These are phyloP conservation scores for Tuta absoluta DNA, from an alignment of 2,888 invertebrate species.

Conservation along the genomic window DNA sequence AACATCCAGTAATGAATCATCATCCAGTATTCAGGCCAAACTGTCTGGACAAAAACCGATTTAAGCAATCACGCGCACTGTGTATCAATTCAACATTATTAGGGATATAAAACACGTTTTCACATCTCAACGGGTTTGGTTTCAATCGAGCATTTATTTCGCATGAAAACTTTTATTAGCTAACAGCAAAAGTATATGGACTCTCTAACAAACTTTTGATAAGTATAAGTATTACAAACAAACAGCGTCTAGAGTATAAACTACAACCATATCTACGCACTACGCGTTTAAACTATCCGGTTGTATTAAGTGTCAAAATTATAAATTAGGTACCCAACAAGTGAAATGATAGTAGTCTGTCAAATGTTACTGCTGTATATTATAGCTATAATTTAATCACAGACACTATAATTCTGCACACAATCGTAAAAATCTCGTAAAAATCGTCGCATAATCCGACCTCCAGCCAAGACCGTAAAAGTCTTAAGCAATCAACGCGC, in stretches of 20 bases:
- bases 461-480: conserved; percentile 11
- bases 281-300: no score
- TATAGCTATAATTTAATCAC: background rate
- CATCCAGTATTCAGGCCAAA: background rate
- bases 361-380: background rate
- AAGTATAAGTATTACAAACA: no score
- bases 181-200: no score
- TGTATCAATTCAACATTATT: background rate
- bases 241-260: no score
- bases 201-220: no score
- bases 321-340: no score
- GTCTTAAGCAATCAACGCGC: conserved; percentile 22
- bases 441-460: conserved; percentile 17
- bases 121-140: no score
- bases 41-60: background rate
- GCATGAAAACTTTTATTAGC: no score
- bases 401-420: background rate
- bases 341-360: background rate
- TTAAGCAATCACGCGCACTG: background rate
- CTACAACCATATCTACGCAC: no score
- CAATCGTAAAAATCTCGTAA: conserved; percentile 14
- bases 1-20: conserved; percentile 14
- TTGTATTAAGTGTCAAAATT: no score
- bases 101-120: background rate
- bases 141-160: no score